Evolutionary conservation across 2,888 invertebrate species (phyloP).

Genomic region (Cremastinae sp.): DNA sequence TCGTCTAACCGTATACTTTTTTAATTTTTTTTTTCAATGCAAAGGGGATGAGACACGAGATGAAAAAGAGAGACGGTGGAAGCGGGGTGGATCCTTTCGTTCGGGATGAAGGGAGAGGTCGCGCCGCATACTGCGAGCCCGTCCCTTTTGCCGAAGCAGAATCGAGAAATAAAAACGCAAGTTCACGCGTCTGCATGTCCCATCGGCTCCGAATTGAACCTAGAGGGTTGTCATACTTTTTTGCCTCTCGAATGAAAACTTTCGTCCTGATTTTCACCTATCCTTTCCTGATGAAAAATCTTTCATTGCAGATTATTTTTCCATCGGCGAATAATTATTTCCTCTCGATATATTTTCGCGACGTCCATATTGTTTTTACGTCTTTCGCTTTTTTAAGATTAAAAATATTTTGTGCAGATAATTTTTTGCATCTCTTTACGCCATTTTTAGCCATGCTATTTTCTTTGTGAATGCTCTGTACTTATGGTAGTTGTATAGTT

Average conservation of each 20-base stretch:
- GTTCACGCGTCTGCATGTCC: constrained; percentile 18
- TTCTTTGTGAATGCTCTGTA: not conserved
- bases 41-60: too few species aligned
- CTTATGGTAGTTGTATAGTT: too few species aligned
- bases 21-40: too few species aligned
- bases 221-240: constrained; percentile 3
- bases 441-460: too few species aligned
- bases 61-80: not conserved
- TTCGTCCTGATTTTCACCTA: constrained; percentile 7
- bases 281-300: not conserved
- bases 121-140: constrained; percentile 1
- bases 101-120: too few species aligned
- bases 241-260: constrained; percentile 27
- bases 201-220: constrained; percentile 44
- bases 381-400: too few species aligned
- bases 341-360: too few species aligned
- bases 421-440: too few species aligned
- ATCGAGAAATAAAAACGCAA: constrained; percentile 15
- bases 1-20: not conserved
- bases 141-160: constrained; percentile 31
- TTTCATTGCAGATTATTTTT: not conserved
- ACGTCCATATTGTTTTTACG: too few species aligned
- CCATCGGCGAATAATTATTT: too few species aligned
- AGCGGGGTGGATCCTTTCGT: not conserved
- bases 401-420: too few species aligned